phyloP scores from a whole-genome alignment of 37 sponge, comb jelly and placozoan genomes.

The Oopsacas minuta region DNA sequence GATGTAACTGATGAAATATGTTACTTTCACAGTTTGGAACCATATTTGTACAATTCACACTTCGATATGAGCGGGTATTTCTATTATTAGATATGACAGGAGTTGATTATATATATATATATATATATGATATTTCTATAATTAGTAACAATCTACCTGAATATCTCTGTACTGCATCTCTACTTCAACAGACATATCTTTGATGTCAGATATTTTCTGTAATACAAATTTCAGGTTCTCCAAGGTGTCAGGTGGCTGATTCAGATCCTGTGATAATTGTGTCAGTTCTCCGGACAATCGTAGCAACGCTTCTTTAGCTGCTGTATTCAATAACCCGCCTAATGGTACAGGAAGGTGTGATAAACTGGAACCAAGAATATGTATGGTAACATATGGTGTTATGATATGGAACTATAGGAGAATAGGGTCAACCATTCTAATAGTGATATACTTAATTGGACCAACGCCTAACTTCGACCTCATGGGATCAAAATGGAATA shows the following conservation, averaged over 20 bases:
- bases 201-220: constrained; percentile 75
- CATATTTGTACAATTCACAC: no score
- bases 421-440: no score
- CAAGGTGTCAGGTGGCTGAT: constrained; percentile 59
- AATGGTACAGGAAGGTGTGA: background rate
- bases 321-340: background rate
- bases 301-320: background rate
- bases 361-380: background rate
- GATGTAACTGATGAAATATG: no score
- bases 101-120: background rate
- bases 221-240: constrained; percentile 92
- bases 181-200: constrained; percentile 75
- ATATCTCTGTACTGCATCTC: constrained; percentile 60
- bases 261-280: constrained; percentile 43
- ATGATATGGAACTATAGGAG: no score
- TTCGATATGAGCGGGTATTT: no score
- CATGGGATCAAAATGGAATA: no score
- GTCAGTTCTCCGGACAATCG: background rate
- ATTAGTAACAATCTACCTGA: constrained; percentile 15
- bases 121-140: background rate
- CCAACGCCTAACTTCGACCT: no score
- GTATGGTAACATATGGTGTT: no score
- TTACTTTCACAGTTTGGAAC: no score
- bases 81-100: no score
- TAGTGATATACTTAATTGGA: no score